Percentiles rank a stretch among this genome's conserved stretches.
phyloP scores from a whole-genome alignment of 2,113 vertebrate species.

The Toxotes jaculatrix region DNA sequence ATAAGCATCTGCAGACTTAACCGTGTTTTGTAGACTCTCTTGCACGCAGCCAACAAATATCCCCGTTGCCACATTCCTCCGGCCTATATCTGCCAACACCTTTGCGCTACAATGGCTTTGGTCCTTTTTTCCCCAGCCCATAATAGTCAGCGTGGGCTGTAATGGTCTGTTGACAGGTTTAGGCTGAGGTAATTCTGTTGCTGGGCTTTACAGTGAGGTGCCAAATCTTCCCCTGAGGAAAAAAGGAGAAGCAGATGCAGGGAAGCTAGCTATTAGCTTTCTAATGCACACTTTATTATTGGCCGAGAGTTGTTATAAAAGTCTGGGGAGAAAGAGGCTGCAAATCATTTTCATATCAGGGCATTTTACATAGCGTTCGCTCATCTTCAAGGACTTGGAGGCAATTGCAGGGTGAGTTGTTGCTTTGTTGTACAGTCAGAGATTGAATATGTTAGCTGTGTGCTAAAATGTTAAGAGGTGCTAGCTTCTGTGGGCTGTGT shows the following conservation, averaged over 20 bases:
- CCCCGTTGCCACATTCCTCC: conserved; percentile 79
- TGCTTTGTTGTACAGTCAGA: conserved; percentile 41
- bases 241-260: conserved; percentile 62
- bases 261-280: conserved; percentile 53
- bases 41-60: conserved; percentile 74
- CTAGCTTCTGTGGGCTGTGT: conserved; percentile 59
- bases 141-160: conserved; percentile 82
- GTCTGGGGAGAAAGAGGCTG: conserved; percentile 19
- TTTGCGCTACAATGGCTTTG: conserved; percentile 82
- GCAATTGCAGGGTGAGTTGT: conserved; percentile 15
- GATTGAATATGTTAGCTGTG: conserved; percentile 29
- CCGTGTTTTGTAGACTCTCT: conserved; percentile 67
- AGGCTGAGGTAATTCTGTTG: conserved; percentile 84
- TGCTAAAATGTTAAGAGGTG: conserved; percentile 67
- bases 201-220: conserved; percentile 76
- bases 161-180: conserved; percentile 87
- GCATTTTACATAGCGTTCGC: conserved; percentile 19
- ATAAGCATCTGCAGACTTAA: conserved; percentile 75
- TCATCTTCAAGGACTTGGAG: conserved; percentile 43
- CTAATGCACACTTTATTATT: conserved; percentile 50
- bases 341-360: conserved; percentile 56
- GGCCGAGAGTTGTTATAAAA: conserved; percentile 52
- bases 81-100: conserved; percentile 85
- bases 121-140: conserved; percentile 66
- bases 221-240: conserved; percentile 79